A percentile compares a stretch with the other conserved stretches of the same genome.
phyloP scores from a whole-genome alignment of 2,888 invertebrate genomes.

The Apeira syringaria region DNA sequence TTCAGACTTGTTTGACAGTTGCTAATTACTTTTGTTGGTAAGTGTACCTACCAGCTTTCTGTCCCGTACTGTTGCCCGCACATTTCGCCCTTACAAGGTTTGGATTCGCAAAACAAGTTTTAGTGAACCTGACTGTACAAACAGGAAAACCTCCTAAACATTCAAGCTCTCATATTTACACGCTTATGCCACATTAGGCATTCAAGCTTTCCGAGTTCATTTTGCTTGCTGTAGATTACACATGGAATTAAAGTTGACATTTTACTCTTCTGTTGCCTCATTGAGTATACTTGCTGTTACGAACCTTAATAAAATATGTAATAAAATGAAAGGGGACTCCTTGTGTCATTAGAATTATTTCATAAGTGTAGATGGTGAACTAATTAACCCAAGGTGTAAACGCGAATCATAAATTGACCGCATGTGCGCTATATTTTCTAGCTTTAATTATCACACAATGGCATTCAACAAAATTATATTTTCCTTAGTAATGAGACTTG shows the following conservation, averaged over 20 bases:
- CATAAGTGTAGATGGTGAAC: too few species aligned
- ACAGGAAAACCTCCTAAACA: constrained; percentile 26
- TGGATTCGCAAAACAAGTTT: constrained; percentile 37
- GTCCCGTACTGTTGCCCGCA: constrained; percentile 29
- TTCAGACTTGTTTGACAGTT: constrained; percentile 44
- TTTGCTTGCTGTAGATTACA: constrained; percentile 19
- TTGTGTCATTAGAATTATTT: too few species aligned
- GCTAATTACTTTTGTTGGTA: constrained; percentile 44
- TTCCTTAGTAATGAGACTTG: too few species aligned
- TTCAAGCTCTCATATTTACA: constrained; percentile 26
- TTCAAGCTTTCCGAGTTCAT: constrained; percentile 30
- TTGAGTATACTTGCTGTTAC: constrained; percentile 8
- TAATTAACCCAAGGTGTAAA: too few species aligned
- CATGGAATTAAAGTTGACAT: constrained; percentile 25
- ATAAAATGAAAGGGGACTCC: too few species aligned
- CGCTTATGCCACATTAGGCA: constrained; percentile 27
- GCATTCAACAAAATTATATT: too few species aligned
- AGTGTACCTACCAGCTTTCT: constrained; percentile 33
- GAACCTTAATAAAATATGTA: too few species aligned
- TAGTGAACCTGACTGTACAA: constrained; percentile 27
- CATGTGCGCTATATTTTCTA: too few species aligned
- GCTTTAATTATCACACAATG: too few species aligned
- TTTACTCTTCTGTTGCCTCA: constrained; percentile 11
- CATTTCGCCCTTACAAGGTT: constrained; percentile 32
- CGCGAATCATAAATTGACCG: too few species aligned